Percentiles rank a stretch among this genome's conserved stretches.
These are phyloP conservation scores for Corythaeola cristata DNA, from an alignment of 2,113 vertebrate genomes.

Conservation along the genomic window DNA sequence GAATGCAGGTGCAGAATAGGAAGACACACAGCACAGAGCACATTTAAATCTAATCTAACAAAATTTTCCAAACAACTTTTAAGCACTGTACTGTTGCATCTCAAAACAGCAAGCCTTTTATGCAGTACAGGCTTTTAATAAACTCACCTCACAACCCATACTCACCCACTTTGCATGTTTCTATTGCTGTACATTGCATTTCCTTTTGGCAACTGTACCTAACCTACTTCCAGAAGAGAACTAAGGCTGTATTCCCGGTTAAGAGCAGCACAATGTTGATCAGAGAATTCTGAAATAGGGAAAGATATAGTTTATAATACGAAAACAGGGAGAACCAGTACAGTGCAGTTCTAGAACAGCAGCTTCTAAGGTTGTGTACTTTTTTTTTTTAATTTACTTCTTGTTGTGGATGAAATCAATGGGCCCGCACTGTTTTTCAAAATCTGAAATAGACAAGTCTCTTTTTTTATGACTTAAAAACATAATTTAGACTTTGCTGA, in stretches of 20 bases:
- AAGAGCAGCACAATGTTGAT: neutral
- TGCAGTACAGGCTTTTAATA: neutral
- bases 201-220: neutral
- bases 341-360: neutral
- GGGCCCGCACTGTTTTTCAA: neutral
- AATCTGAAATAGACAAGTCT: neutral
- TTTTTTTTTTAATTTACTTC: neutral
- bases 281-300: neutral
- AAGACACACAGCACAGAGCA: neutral
- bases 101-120: neutral
- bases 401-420: neutral
- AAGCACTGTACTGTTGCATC: neutral
- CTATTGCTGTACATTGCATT: neutral
- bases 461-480: slow-evolving; percentile 45
- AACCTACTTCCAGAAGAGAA: slow-evolving; percentile 21
- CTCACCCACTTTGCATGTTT: neutral
- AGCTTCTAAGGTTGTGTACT: neutral
- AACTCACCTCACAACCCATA: neutral
- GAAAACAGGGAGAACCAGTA: neutral
- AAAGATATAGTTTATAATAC: neutral
- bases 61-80: neutral
- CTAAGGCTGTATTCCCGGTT: neutral
- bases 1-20: neutral
- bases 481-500: slow-evolving; percentile 63
- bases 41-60: neutral